Base-by-base conservation (phyloP, 2,113 vertebrate species). In the Dicaeum eximium region DNA sequence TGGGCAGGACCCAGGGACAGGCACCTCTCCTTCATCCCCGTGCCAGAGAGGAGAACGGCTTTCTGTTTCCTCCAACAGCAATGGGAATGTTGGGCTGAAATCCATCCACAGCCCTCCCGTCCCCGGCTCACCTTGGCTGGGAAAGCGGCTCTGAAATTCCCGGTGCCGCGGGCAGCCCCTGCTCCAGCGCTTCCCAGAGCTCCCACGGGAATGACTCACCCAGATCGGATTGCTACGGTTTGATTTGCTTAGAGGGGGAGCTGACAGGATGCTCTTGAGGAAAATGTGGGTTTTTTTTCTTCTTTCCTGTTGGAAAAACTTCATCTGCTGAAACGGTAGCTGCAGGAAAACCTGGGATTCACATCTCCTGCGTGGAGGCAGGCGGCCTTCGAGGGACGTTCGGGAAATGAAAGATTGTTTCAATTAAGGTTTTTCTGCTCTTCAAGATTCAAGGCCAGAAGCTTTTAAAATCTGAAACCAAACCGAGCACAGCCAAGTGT, bases 41-140 rank as follows among this genome's bases (percentile, higher is more conserved):
- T 9, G 31, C 72, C 27, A 3, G 3, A 0, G 2, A 23, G 23
- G 47, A 23, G 42, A 53, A 12, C 9, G 2, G 3, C 27, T 51
- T 25, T 27, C 30, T 35, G 0, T 58, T 69, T 60, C 5, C 81
- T 35, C 30, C 0, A 0, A 0, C 23, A 22, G 14, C 2, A 0
- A 2, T 0, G 23, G 3, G 10, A 60, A 15, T 0, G 1, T 5
- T 23, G 1, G 25, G 35, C 30, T 28, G 47, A 17, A 75, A 51
- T 6, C 56, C 60, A 23, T 4, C 8, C 38, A 0, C 2, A 9
- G 20, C 53, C 75, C 42, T 31, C 11, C 60, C 1, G 18, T 60
- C 40, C 69, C 80, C 13, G 44, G 4, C 61, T 62, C 38, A 3
- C 56, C 88, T 60, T 21, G 2, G 33, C 7, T 51, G 1, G 83